Base-by-base conservation (phyloP, 1,140 invertebrate genomes). In the Saxidomus purpurata region DNA sequence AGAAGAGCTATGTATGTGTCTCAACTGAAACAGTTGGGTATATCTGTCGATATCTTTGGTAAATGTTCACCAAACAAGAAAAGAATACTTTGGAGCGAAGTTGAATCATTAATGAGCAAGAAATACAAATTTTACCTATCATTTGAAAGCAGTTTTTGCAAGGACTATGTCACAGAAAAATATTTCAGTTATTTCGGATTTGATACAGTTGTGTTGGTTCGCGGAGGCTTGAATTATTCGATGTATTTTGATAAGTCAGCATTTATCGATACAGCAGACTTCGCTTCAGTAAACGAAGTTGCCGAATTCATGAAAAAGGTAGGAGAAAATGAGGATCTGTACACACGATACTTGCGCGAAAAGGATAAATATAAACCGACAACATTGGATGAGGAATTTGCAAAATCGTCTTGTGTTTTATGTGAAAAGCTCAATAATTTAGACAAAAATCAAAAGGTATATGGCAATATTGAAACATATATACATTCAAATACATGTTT, bases 161-260 rank as follows among this genome's bases (percentile, higher is more conserved):
- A 97, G 71, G 98, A 99, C 95, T 99, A 99, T 95, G 98, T 99
- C 67, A 99, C 99, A 0, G 98, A 99, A 94, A 99, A 99, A 95
- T 98, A 99, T 95, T 99, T 98, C 94, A 59, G 55, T 22, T 61
- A 76, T 22, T 79, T 63, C n/a, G 31, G 38, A 11, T 67, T 71
- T 0, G 59, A 74, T 61, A 25, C 87, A 13, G 59, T 90, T 47
- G 13, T 82, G 19, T 25, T 85, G 11, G 83, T 71, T n/a, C 43
- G 83, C 8, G 89, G 82, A 55, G 71, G 76, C 55, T 25, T 52
- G 15, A 61, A 80, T 47, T 87, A 87, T 31, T 25, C 31, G 3
- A 22, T 28, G 19, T 13, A 77, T 9, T 47, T 87, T 47, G 40
- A 71, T 22, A 28, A 59, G 9, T 43, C 22, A 22, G 55, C 76